Evolutionary conservation across 1,140 invertebrate species (phyloP), one percentile per base, ranked within the genome.

Genomic region (Cotesia glomerata): DNA sequence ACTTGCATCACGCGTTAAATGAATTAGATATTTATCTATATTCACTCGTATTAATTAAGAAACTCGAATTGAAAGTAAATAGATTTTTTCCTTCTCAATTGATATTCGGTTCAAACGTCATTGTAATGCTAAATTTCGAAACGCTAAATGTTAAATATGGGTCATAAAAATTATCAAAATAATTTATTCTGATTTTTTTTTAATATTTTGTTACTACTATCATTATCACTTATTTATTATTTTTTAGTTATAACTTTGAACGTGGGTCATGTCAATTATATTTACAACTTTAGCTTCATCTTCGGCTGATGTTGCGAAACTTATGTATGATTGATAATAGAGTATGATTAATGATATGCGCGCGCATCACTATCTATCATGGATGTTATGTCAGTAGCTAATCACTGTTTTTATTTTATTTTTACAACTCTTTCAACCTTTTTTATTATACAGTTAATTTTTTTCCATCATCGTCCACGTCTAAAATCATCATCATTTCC

Each of bases 291-390:
- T 58, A 11, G 56, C 18, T 58, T 18, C 56, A 16, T 58, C 56
- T 58, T 26, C 18, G 56, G 18, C n/a, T 58, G 56, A 58, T 58
- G 14, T 58, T 58, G 5, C 56, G 56, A 58, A 58, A 58, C 56
- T 58, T 58, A 18, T 58, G 9, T 18, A 58, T 58, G 56, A 58
- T 58, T 58, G 56, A 58, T 58, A 58, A 58, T 58, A 26, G 7
- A 45, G 7, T 18, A 16, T 58, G 56, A 58, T 58, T 58, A 58
- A 58, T 58, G 56, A 58, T 58, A 58, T 58, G 56, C 56, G 56
- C 16, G 56, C 16, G 9, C 16, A 18, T 18, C 52, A n/a, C 52
- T 58, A 58, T 58, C 56, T 58, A 26, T 18, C 18, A 9, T 58
- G 18, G 26, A 3, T 32, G 14, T 58, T 58, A 58, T 58, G 56